Percentiles rank a stretch among this genome's conserved stretches.
These are phyloP conservation scores for Noctuana brunneofusca DNA, from an alignment of 2,888 invertebrate species.

Conservation along the genomic window DNA sequence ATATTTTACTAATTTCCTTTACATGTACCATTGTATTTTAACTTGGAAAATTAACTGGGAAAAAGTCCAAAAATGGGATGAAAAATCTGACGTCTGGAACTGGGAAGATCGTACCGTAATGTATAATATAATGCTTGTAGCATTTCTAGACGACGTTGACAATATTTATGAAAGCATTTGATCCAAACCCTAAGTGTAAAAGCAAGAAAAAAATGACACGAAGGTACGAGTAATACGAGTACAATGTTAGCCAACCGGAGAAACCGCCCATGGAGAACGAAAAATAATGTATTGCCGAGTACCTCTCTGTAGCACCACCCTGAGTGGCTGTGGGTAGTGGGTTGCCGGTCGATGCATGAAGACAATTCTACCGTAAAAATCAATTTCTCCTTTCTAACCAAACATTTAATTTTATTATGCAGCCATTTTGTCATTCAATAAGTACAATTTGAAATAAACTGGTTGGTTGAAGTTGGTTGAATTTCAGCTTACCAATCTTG, in stretches of 20 bases:
- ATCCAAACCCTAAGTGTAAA: background rate
- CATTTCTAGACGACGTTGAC: background rate
- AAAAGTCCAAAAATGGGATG: too few species aligned
- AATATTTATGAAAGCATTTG: background rate
- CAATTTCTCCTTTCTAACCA: background rate
- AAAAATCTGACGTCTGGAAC: too few species aligned
- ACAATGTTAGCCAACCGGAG: conserved; percentile 47
- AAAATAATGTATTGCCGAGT: conserved; percentile 74
- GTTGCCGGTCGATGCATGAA: background rate
- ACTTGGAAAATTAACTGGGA: too few species aligned
- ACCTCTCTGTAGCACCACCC: conserved; percentile 36
- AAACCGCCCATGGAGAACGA: conserved; percentile 60
- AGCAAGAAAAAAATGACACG: conserved; percentile 40
- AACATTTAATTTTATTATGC: background rate
- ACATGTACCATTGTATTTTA: too few species aligned
- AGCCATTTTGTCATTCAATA: background rate
- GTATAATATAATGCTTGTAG: too few species aligned
- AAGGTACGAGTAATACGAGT: conserved; percentile 68
- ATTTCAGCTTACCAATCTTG: too few species aligned
- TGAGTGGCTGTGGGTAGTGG: background rate
- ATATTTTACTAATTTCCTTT: too few species aligned
- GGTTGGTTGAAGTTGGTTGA: background rate
- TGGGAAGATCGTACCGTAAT: too few species aligned
- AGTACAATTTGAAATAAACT: too few species aligned
- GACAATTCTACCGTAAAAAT: background rate